Evolutionary conservation across 1,140 invertebrate genomes (phyloP).

Genomic region (Pachypeltis micranthus): DNA sequence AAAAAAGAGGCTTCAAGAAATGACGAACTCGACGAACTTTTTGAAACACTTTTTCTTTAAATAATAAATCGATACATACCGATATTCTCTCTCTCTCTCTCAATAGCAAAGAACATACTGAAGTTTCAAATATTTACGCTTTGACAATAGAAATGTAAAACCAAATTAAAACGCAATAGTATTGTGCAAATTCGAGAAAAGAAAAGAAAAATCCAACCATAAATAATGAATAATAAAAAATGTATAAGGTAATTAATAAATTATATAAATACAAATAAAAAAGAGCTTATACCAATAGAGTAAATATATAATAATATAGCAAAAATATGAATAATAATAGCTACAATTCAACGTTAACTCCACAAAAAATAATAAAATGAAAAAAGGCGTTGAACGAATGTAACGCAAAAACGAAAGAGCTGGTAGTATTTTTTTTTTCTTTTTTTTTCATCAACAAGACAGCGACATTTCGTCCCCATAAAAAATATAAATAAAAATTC

Average conservation of each 20-base stretch:
- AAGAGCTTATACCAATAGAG: slow-evolving; percentile 18
- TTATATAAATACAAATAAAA: slow-evolving; percentile 22
- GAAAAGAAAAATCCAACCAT: background rate
- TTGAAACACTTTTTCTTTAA: background rate
- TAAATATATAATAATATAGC: background rate
- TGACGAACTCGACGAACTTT: background rate
- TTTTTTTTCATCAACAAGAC: background rate
- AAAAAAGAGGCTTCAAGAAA: background rate
- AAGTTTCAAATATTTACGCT: background rate
- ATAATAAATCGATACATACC: background rate
- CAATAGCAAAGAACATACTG: too few species aligned
- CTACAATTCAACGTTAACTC: too few species aligned
- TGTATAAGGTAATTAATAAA: slow-evolving; percentile 20
- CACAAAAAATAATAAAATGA: too few species aligned
- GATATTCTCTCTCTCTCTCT: too few species aligned
- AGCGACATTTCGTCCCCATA: background rate
- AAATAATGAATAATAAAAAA: slow-evolving; percentile 14
- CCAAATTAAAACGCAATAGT: background rate
- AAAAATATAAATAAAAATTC: background rate
- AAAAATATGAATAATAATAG: background rate
- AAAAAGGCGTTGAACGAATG: too few species aligned
- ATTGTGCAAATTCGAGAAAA: slow-evolving; percentile 6
- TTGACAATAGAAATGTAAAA: background rate
- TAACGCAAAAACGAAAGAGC: too few species aligned
- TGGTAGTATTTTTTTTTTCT: too few species aligned